Evolutionary conservation across 2,797 vertebrate genomes (phyloP).

Genomic region (Tinamus major): DNA sequence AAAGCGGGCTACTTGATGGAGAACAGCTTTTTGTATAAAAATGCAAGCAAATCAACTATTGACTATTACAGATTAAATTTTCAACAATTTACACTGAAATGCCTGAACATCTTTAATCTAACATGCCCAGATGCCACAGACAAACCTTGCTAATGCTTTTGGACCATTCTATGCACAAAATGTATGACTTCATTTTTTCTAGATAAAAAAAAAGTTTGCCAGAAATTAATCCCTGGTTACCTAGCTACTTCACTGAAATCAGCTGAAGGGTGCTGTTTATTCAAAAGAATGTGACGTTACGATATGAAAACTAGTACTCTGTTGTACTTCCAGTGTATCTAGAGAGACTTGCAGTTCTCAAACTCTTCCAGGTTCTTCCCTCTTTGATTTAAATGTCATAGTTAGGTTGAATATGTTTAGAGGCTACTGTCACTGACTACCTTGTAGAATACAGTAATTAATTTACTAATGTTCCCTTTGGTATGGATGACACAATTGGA

Average conservation of each 20-base stretch:
- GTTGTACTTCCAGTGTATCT: not conserved
- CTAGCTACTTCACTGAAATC: not conserved
- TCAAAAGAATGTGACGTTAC: not conserved
- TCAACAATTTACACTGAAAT: not conserved
- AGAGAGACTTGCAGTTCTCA: not conserved
- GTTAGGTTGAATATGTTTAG: not conserved
- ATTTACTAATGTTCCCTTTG: not conserved
- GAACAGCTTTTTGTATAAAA: fast-evolving
- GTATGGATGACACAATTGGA: not conserved
- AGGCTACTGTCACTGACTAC: not conserved
- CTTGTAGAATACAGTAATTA: constrained; percentile 36
- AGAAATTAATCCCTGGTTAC: not conserved
- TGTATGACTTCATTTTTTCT: not conserved
- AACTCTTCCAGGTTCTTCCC: not conserved
- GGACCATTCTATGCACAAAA: not conserved
- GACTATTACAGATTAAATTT: not conserved
- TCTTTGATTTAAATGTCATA: constrained; percentile 2
- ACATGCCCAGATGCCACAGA: not conserved
- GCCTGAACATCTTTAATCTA: not conserved
- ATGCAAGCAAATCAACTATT: not conserved
- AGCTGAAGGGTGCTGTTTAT: not conserved
- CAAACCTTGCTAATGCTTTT: not conserved
- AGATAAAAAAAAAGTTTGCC: not conserved
- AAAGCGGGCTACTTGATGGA: not conserved
- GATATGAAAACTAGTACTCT: not conserved